Conservation (phyloP, 2,888 invertebrate species). For the Taphrorychus bicolor region DNA sequence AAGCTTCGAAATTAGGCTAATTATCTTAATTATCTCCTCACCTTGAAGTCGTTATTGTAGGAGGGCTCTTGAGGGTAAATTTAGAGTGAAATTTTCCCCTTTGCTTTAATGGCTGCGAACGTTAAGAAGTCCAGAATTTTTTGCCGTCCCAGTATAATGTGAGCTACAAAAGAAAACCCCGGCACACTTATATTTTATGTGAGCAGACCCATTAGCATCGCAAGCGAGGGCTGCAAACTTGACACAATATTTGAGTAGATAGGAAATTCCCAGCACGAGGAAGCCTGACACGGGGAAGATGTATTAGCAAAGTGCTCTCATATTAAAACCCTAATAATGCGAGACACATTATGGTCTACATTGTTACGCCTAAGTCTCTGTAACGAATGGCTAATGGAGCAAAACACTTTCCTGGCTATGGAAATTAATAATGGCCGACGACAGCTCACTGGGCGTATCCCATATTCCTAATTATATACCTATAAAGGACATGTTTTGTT, state of each 20-base stretch:
- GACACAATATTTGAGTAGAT: slow-evolving; percentile 10
- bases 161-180: not conserved
- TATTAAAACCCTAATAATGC: slow-evolving; percentile 15
- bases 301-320: slow-evolving; percentile 15
- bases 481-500: not conserved
- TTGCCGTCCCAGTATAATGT: not conserved
- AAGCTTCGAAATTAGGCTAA: slow-evolving; percentile 28
- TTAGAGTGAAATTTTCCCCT: slow-evolving; percentile 27
- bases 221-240: slow-evolving; percentile 4
- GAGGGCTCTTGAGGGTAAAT: slow-evolving; percentile 9
- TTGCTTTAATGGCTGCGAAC: slow-evolving; percentile 5
- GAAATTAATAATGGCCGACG: not conserved
- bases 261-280: slow-evolving; percentile 4
- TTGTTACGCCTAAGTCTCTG: slow-evolving; percentile 4
- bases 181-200: slow-evolving; percentile 1
- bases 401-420: slow-evolving; percentile 4
- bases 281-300: slow-evolving; percentile 12
- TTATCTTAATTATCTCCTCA: slow-evolving; percentile 30
- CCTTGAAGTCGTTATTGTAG: slow-evolving; percentile 10
- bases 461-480: not conserved
- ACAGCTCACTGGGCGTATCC: not conserved
- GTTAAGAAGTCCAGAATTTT: slow-evolving; percentile 1
- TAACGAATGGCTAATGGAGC: slow-evolving; percentile 7
- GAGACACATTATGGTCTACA: slow-evolving; percentile 2
- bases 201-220: slow-evolving; percentile 10